Evolutionary conservation across 2,113 vertebrate species (phyloP).

Genomic region (Heptranchias perlo): DNA sequence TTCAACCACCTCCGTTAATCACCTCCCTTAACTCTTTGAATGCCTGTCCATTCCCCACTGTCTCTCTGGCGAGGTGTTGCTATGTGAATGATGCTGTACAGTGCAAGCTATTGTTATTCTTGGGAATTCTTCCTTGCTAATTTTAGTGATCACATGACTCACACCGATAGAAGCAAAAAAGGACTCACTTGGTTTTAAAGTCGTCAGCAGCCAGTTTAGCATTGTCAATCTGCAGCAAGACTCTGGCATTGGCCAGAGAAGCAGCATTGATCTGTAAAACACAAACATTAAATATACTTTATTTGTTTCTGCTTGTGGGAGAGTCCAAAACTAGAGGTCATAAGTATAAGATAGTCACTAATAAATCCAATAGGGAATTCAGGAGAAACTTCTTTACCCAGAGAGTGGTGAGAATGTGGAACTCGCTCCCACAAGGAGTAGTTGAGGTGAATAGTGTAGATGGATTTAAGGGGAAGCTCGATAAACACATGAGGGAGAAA

Average conservation of each 20-base stretch:
- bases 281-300: background rate
- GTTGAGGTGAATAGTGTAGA: no score
- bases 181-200: conserved; percentile 70
- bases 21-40: background rate
- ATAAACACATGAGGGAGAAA: no score
- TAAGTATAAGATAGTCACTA: background rate
- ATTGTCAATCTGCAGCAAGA: conserved; percentile 65
- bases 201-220: conserved; percentile 67
- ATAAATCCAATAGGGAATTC: background rate
- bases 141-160: background rate
- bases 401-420: no score
- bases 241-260: conserved; percentile 59
- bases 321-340: background rate
- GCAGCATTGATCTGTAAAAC: conserved; percentile 59
- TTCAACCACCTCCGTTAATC: background rate
- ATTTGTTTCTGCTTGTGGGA: background rate
- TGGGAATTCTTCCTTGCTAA: background rate
- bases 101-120: background rate
- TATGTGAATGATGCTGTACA: no score
- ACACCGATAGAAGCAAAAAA: conserved; percentile 33
- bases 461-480: no score
- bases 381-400: no score
- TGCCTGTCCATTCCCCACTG: background rate
- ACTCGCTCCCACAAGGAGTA: no score
- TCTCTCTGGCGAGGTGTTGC: background rate